Evolutionary conservation across 2,888 invertebrate species (phyloP).

Genomic region (Venusia cambrica): DNA sequence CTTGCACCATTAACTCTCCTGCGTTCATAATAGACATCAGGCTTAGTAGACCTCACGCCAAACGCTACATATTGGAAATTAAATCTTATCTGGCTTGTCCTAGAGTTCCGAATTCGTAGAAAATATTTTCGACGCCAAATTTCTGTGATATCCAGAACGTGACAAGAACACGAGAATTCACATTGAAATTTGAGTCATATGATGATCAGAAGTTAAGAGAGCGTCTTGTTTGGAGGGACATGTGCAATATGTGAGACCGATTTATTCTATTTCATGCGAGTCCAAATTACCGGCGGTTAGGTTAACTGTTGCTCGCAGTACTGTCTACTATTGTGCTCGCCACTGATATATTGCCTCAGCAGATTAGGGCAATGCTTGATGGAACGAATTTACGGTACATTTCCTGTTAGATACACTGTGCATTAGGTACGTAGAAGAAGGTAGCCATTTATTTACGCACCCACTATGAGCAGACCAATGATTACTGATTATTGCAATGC

Average conservation of each 20-base stretch:
- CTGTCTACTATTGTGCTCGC: constrained; percentile 58
- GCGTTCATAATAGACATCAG: constrained; percentile 56
- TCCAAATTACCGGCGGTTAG: constrained; percentile 70
- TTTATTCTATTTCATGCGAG: constrained; percentile 65
- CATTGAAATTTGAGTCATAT: constrained; percentile 22
- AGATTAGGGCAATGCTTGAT: constrained; percentile 46
- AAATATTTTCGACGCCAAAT: constrained; percentile 16
- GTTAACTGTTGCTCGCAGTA: constrained; percentile 67
- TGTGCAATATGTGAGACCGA: constrained; percentile 40
- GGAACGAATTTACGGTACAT: constrained; percentile 28
- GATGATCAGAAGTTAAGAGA: constrained; percentile 5
- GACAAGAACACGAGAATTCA: not conserved
- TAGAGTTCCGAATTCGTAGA: constrained; percentile 35
- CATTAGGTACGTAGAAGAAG: constrained; percentile 3
- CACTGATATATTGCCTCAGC: constrained; percentile 56
- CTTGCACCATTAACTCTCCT: constrained; percentile 69
- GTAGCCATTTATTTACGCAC: too few relatives aligned
- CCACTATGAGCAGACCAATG: too few relatives aligned
- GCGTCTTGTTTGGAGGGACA: constrained; percentile 19
- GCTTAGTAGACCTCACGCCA: constrained; percentile 43
- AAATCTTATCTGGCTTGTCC: constrained; percentile 32
- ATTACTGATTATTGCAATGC: too few relatives aligned
- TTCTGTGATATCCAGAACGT: constrained; percentile 10
- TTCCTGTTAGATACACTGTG: constrained; percentile 14
- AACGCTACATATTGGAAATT: constrained; percentile 31